A percentile compares a stretch with the other conserved stretches of the same genome.
Conservation (phyloP, 2,113 vertebrate species). For the Willisornis vidua region DNA sequence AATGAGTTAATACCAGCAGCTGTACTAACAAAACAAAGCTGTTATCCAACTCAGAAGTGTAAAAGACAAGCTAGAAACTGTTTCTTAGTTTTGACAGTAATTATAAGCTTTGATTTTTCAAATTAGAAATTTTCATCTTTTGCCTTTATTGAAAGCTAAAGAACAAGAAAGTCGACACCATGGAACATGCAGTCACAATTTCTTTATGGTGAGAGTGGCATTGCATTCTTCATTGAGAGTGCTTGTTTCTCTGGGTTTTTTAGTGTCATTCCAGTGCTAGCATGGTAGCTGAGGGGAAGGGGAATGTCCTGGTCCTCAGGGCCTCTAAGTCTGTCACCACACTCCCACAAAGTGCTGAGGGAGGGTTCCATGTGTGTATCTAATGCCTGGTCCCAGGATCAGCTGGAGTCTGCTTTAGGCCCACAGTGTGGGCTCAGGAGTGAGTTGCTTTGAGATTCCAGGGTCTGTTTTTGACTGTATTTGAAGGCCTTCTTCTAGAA, state of each 20-base stretch:
- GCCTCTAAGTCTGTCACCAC: background rate
- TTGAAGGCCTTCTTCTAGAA: background rate
- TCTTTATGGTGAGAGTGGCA: background rate
- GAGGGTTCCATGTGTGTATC: background rate
- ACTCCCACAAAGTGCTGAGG: background rate
- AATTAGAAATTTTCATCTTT: background rate
- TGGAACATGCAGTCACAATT: background rate
- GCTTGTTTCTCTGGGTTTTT: background rate
- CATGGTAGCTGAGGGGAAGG: background rate
- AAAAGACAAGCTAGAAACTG: rapidly evolving
- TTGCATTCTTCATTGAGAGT: background rate
- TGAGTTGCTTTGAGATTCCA: background rate
- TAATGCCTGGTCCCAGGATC: background rate
- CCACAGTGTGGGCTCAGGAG: background rate
- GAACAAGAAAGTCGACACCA: background rate
- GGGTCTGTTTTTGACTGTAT: background rate
- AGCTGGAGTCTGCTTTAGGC: background rate
- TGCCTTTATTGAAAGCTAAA: background rate
- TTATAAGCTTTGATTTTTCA: background rate
- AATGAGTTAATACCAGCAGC: background rate
- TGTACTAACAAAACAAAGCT: background rate
- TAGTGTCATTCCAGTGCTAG: background rate
- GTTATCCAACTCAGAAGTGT: background rate
- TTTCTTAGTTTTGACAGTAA: background rate
- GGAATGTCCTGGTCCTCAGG: background rate